Base-by-base conservation (phyloP, 2,113 vertebrate species). In the Phocoena sinus region DNA sequence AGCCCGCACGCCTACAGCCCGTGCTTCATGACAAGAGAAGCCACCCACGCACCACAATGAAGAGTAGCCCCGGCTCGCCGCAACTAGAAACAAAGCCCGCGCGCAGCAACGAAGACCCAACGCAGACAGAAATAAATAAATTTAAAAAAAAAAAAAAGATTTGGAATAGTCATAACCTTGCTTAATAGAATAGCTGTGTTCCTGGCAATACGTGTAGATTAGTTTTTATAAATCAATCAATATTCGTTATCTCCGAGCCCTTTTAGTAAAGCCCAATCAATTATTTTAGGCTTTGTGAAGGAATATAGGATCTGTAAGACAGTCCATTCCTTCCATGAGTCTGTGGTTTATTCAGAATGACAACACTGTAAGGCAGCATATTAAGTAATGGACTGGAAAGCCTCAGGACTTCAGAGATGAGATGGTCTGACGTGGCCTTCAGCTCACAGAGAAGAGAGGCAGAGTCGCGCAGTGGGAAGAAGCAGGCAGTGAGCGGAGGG, bases 141-240 rank as follows among this genome's bases (percentile, higher is more conserved):
- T 62, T 53, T 2, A 31, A 89, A 74, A 53, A 70, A 68, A 36
- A 5, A 31, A 86, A 74, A 56, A 71, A 70, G 17, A 53, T 33
- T 74, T 70, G 28, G 6, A 74, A 87, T 87, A 80, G 63, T 91
- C 31, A 93, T 50, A 80, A 47, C 53, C 23, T 95, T 38, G 33
- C 12, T 92, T 70, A 65, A 25, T 87, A 33, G 80, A 83, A 90
- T 28, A 81, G 36, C 33, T 81, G 2, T 84, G 5, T 63, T 90
- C 14, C n/a, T 96, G 25, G 10, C 31, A 79, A 62, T 63, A 92
- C n/a, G 6, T 25, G 2, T 38, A 92, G 58, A 74, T 77, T 84
- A 74, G 36, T 70, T 94, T 93, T 88, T 85, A 50, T 74, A 93
- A 63, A 26, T 89, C 50, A 83, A 56, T 68, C 62, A 90, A 56